Base-by-base conservation (phyloP, 2,797 vertebrate species). In the Onychomys arenicola region DNA sequence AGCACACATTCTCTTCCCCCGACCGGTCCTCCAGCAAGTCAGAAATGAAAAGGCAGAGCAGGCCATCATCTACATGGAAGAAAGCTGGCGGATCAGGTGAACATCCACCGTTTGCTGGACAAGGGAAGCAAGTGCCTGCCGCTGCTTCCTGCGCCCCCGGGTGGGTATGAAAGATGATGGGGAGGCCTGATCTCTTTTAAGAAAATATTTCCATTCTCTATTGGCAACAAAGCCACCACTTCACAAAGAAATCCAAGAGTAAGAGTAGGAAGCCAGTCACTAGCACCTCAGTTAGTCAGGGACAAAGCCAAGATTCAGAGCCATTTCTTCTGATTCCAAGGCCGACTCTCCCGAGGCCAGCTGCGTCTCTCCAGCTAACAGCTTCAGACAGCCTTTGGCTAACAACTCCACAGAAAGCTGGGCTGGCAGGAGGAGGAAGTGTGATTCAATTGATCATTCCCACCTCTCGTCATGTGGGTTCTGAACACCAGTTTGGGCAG, bases 401-500 rank as follows among this genome's bases (percentile, higher is more conserved):
- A 93, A 94, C 67, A 94, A 69, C 55, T 37, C 25, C 25, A 81
- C 16, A 81, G 78, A 92, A 71, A 23, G 19, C 85, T 88, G 49
- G 65, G 91, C 34, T 96, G 95, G 93, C 76, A 83, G 86, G 63
- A 75, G 86, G 52, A 65, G 19, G 34, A 43, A 71, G 52, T 11
- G 7, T 2, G 40, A 81, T 85, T 87, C 87, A 63, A 87, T 11
- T 76, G 81, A 95, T 93, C 92, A 55, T 65, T 80, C 85, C 95
- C 80, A 83, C 93, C 86, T 96, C 91, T 97, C 93, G 91, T 91
- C 97, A 40, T 63, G 67, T 92, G 86, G 95, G 84, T 83, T 92
- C 87, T 63, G 67, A 90, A 85, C 43, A 65, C 78, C 71, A 40
- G 71, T 84, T 91, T 89, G 93, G 82, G 92, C 83, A 96, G 96